Percentiles rank a stretch among this genome's conserved stretches.
Evolutionary conservation across 2,797 vertebrate genomes (phyloP).

Genomic region (Sebastolobus alascanus): DNA sequence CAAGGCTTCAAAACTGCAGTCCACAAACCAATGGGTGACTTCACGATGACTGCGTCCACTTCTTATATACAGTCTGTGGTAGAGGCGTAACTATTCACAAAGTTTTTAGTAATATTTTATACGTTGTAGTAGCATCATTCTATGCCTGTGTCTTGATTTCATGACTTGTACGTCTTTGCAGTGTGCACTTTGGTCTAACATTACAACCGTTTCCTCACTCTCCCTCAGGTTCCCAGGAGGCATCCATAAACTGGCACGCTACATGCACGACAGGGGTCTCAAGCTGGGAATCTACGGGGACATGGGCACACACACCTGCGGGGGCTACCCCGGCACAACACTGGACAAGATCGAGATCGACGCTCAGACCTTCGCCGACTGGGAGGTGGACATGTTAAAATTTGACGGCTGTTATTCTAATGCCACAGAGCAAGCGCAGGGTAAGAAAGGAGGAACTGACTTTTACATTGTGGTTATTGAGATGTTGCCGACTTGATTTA

Average conservation of each 20-base stretch:
- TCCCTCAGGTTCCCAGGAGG: conserved; percentile 89
- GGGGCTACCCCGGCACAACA: conserved; percentile 91
- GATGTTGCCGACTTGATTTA: conserved; percentile 4
- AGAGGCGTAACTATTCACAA: neutral
- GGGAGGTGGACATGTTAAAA: conserved; percentile 97
- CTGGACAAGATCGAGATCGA: conserved; percentile 88
- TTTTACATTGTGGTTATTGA: neutral
- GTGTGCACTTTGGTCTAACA: neutral
- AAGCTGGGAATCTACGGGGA: conserved; percentile 95
- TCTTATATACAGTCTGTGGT: no score
- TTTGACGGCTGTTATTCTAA: conserved; percentile 94
- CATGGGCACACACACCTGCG: conserved; percentile 91
- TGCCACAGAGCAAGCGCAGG: conserved; percentile 73
- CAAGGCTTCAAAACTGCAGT: no score
- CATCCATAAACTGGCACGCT: conserved; percentile 89
- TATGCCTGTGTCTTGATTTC: neutral
- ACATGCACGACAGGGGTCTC: conserved; percentile 92
- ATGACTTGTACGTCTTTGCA: neutral
- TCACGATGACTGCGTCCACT: no score
- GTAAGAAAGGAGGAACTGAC: conserved; percentile 43
- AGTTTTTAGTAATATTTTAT: neutral
- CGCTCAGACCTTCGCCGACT: conserved; percentile 91
- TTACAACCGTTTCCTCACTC: neutral
- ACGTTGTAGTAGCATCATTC: neutral
- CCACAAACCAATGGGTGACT: no score